Evolutionary conservation across 2,113 vertebrate genomes (phyloP).

Genomic region (Leuciscus idus): DNA sequence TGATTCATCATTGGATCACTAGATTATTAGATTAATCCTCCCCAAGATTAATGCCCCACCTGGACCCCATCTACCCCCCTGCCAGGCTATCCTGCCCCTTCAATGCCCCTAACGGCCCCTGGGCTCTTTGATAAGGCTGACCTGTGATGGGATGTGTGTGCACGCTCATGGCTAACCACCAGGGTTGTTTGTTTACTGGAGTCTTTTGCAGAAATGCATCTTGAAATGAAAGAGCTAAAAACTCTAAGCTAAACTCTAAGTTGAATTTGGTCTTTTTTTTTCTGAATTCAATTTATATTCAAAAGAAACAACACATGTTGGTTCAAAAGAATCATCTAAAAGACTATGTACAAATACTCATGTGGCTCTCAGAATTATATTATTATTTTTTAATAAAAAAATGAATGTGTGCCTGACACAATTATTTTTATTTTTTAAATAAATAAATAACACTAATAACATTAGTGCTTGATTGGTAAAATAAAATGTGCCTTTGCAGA

Average conservation of each 20-base stretch:
- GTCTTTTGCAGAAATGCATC: not conserved
- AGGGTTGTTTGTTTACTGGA: not conserved
- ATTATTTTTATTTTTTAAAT: not conserved
- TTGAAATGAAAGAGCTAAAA: not conserved
- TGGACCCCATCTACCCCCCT: constrained; percentile 66
- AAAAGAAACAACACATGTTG: too few relatives aligned
- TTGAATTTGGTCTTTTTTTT: not conserved
- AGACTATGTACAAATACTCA: not conserved
- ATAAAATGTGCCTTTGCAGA: not conserved
- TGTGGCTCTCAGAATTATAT: too few relatives aligned
- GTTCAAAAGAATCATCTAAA: not conserved
- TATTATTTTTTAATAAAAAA: not conserved
- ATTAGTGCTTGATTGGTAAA: not conserved
- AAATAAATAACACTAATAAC: not conserved
- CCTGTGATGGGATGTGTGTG: constrained; percentile 44
- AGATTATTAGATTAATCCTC: constrained; percentile 63
- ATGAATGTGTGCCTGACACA: not conserved
- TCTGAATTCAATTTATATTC: not conserved
- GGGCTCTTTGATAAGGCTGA: constrained; percentile 65
- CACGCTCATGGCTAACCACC: not conserved
- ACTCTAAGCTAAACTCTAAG: not conserved
- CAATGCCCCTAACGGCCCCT: constrained; percentile 55
- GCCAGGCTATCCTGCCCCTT: constrained; percentile 58
- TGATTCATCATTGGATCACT: constrained; percentile 79
- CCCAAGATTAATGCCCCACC: constrained; percentile 66